Conservation (phyloP, 2,797 vertebrate genomes). For the Muraenolepis orangiensis region DNA sequence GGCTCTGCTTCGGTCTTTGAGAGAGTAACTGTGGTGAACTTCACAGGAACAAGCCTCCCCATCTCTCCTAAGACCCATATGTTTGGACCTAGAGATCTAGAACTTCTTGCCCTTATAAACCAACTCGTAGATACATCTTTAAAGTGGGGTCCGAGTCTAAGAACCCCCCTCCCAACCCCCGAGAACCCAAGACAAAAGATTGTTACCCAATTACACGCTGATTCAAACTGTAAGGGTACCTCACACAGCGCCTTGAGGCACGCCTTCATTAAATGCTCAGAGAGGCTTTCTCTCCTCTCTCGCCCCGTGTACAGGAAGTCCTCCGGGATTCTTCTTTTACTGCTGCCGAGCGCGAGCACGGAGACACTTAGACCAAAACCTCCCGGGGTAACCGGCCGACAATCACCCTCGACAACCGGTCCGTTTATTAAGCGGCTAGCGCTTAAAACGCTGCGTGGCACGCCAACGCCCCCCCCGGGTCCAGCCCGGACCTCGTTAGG, state of each 20-base stretch:
- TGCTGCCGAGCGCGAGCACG: not conserved
- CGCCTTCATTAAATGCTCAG: not conserved
- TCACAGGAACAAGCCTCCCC: not conserved
- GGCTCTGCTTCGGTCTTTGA: not conserved
- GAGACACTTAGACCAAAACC: too few species aligned
- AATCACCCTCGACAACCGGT: not conserved
- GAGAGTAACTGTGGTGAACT: not conserved
- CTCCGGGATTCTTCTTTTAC: not conserved
- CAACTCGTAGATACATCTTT: not conserved
- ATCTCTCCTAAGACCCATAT: not conserved
- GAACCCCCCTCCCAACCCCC: not conserved
- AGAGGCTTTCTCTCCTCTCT: not conserved
- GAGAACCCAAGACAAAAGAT: not conserved
- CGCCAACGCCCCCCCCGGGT: too few species aligned
- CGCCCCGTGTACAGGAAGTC: not conserved
- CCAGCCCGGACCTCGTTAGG: constrained; percentile 40
- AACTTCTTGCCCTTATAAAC: not conserved
- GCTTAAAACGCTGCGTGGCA: not conserved
- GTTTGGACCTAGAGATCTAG: not conserved
- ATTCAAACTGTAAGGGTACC: not conserved
- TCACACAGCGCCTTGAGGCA: not conserved
- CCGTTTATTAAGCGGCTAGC: not conserved
- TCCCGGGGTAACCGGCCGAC: not conserved
- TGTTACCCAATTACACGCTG: not conserved
- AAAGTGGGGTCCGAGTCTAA: not conserved